Evolutionary conservation across 2,113 vertebrate species (phyloP).

Genomic region (Psilopsiagon aurifrons): DNA sequence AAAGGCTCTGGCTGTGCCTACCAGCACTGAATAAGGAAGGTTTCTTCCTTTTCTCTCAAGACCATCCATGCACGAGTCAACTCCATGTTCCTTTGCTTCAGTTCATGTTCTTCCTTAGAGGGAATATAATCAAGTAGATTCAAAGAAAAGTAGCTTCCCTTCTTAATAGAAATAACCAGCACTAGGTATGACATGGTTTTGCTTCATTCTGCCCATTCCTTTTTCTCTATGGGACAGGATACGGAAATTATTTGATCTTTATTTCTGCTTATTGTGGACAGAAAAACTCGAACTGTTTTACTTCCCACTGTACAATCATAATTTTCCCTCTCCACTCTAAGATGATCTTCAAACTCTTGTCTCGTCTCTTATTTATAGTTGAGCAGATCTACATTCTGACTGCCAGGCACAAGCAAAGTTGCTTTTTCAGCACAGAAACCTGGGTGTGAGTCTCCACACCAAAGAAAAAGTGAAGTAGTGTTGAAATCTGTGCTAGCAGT

Average conservation of each 20-base stretch:
- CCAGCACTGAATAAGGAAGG: background rate
- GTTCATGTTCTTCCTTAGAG: background rate
- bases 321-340: background rate
- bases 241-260: background rate
- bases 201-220: background rate
- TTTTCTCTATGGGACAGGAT: background rate
- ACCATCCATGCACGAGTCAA: background rate
- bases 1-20: background rate
- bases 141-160: background rate
- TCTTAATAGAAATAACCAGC: background rate
- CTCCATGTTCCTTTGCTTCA: background rate
- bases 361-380: background rate
- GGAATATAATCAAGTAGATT: background rate
- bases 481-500: background rate
- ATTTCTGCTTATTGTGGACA: background rate
- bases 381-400: background rate
- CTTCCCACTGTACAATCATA: background rate
- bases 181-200: fast-evolving
- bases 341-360: background rate
- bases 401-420: background rate
- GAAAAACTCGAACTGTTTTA: fast-evolving
- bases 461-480: background rate
- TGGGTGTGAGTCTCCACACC: background rate
- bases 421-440: background rate
- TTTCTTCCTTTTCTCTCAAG: background rate